Conservation (phyloP, 2,888 invertebrate species). For the Ectropis crepuscularia region DNA sequence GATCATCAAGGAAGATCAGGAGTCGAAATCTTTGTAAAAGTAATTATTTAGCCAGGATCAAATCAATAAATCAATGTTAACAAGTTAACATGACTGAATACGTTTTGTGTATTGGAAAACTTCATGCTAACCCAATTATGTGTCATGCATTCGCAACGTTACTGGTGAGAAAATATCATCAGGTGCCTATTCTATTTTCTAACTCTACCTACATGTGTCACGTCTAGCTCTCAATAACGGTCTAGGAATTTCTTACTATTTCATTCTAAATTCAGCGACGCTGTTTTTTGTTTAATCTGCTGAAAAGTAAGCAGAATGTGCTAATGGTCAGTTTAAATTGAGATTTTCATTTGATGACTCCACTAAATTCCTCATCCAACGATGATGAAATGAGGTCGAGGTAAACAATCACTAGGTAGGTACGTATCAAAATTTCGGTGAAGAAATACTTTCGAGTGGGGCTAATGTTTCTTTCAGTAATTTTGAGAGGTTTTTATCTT, state of each 20-base stretch:
- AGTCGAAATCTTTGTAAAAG: too few species aligned
- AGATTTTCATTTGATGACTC: conserved; percentile 26
- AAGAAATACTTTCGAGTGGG: conserved; percentile 4
- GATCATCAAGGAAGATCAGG: too few species aligned
- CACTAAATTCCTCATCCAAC: conserved; percentile 27
- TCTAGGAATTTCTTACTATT: conserved; percentile 3
- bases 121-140: too few species aligned
- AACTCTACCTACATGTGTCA: neutral
- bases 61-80: too few species aligned
- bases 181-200: neutral
- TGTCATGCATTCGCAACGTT: too few species aligned
- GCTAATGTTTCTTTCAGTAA: neutral
- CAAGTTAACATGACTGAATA: too few species aligned
- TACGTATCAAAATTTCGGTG: neutral
- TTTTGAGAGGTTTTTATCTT: too few species aligned
- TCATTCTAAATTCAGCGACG: neutral
- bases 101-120: too few species aligned
- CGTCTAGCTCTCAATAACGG: neutral
- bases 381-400: conserved; percentile 36
- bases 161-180: too few species aligned
- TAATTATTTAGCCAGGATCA: too few species aligned
- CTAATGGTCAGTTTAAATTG: conserved; percentile 18
- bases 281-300: conserved; percentile 7
- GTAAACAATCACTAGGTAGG: conserved; percentile 26
- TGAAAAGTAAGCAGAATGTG: conserved; percentile 10